These are phyloP conservation scores for Phacellophora camtschatica DNA, from an alignment of 30 jellyfish, hydroid and myxozoan species.

Conservation along the genomic window DNA sequence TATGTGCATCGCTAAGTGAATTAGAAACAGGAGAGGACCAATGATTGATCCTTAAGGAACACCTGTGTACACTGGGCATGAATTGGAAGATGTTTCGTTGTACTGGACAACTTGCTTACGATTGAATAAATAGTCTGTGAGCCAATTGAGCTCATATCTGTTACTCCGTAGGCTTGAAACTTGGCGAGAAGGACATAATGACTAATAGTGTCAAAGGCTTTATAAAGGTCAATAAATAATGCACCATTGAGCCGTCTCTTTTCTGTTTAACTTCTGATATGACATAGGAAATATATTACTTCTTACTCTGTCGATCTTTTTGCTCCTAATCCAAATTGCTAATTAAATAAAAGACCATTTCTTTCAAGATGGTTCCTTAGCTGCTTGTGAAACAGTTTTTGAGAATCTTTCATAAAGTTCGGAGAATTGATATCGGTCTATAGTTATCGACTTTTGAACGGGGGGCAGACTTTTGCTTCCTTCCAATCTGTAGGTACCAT, in stretches of 20 bases:
- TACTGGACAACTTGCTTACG: conserved; percentile 30
- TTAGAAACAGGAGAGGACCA: no score
- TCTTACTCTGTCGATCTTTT: conserved; percentile 67
- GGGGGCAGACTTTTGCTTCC: conserved; percentile 50
- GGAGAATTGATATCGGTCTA: conserved; percentile 69
- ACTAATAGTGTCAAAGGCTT: conserved; percentile 40
- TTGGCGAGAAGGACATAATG: conserved; percentile 39
- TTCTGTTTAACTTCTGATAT: conserved; percentile 58
- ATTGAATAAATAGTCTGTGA: conserved; percentile 14
- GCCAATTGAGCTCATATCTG: conserved; percentile 27
- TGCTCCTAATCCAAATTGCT: conserved; percentile 60
- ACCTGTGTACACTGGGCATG: conserved; percentile 20
- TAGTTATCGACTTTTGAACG: conserved; percentile 46
- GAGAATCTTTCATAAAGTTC: conserved; percentile 33
- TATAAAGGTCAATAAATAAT: no score
- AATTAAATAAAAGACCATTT: conserved; percentile 30
- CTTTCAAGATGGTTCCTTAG: conserved; percentile 68
- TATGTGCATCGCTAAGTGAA: no score
- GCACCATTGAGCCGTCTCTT: conserved; percentile 54
- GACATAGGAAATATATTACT: conserved; percentile 42
- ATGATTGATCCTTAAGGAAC: no score
- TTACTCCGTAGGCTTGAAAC: conserved; percentile 28
- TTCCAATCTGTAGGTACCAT: conserved; percentile 60
- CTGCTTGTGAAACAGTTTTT: conserved; percentile 58
- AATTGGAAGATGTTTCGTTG: conserved; percentile 6